Percentiles rank a stretch among this genome's conserved stretches.
These are phyloP conservation scores for Sparus aurata DNA, from an alignment of 2,797 vertebrate species.

Conservation along the genomic window DNA sequence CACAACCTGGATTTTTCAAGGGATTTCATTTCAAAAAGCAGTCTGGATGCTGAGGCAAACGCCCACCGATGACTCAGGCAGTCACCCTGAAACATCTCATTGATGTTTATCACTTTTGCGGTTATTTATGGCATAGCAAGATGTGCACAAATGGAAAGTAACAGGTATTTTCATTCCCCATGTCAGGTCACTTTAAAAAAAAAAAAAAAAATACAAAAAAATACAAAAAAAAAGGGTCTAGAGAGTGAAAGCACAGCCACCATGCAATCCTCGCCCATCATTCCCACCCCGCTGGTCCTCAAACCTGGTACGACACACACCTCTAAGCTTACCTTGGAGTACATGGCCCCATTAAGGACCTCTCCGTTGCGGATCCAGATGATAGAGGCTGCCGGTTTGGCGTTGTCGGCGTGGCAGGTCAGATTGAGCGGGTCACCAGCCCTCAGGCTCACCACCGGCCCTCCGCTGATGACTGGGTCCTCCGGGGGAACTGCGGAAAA, in stretches of 20 bases:
- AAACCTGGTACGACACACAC: slow-evolving; percentile 75
- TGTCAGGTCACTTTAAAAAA: not conserved
- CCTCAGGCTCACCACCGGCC: slow-evolving; percentile 94
- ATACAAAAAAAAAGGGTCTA: not conserved
- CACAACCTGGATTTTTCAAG: slow-evolving; percentile 68
- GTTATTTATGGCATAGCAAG: slow-evolving; percentile 40
- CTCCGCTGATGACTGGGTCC: slow-evolving; percentile 94
- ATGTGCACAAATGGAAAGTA: slow-evolving; percentile 14
- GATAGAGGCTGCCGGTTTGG: slow-evolving; percentile 97
- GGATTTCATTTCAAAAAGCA: slow-evolving; percentile 63
- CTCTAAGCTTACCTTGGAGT: slow-evolving; percentile 94
- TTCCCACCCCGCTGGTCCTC: not conserved
- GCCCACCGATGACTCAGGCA: slow-evolving; percentile 57
- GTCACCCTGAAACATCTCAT: slow-evolving; percentile 51
- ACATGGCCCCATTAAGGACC: slow-evolving; percentile 96
- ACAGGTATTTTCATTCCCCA: not conserved
- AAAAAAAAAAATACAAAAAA: not conserved
- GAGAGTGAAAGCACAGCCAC: slow-evolving; percentile 11
- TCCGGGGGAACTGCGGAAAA: slow-evolving; percentile 92
- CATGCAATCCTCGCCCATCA: not conserved
- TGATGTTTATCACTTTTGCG: slow-evolving; percentile 16
- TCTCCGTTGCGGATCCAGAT: slow-evolving; percentile 95
- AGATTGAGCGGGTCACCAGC: slow-evolving; percentile 96
- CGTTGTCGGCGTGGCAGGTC: slow-evolving; percentile 96
- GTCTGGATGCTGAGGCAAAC: slow-evolving; percentile 60